Conservation (phyloP, 2,797 vertebrate genomes). For the Lemur catta region DNA sequence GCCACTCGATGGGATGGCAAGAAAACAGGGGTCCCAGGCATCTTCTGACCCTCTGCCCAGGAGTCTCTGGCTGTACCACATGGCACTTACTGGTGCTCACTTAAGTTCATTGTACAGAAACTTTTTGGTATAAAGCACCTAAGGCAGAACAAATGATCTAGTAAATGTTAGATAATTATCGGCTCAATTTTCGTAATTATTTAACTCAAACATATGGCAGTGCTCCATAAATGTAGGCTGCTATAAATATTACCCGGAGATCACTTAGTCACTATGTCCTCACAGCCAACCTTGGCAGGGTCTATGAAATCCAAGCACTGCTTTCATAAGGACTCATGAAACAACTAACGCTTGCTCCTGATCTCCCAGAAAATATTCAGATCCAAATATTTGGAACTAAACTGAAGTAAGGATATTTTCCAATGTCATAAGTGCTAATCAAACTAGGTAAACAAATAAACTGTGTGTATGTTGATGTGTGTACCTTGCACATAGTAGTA, state of each 20-base stretch:
- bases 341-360: not conserved
- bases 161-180: not conserved
- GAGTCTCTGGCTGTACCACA: not conserved
- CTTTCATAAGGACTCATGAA: not conserved
- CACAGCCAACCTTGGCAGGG: not conserved
- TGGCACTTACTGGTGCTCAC: not conserved
- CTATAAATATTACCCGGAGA: not conserved
- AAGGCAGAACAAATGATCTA: not conserved
- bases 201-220: not conserved
- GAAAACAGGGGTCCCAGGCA: not conserved
- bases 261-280: not conserved
- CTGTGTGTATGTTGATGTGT: not conserved
- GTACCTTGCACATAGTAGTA: not conserved
- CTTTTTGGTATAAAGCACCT: not conserved
- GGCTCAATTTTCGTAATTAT: not conserved
- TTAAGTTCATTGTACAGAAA: not conserved
- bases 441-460: not conserved
- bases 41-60: not conserved
- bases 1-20: not conserved
- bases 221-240: not conserved
- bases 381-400: not conserved
- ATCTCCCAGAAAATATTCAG: not conserved
- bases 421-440: not conserved
- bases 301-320: not conserved
- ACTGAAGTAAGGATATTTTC: not conserved